phyloP scores from a whole-genome alignment of 2,888 invertebrate species.

The Rhagophthalmus giganteus region DNA sequence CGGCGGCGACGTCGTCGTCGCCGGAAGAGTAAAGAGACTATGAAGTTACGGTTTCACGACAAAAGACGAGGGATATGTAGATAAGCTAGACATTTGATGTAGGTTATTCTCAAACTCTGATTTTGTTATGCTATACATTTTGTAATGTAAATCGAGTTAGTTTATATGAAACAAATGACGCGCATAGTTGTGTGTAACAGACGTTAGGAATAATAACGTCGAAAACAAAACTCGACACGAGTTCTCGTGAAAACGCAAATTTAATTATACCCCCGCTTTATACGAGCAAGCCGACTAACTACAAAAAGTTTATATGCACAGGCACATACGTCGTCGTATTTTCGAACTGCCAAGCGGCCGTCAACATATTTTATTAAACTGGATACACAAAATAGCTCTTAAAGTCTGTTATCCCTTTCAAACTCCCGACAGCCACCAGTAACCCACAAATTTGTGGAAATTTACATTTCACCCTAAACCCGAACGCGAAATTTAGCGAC shows the following conservation, averaged over 20 bases:
- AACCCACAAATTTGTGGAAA: slow-evolving; percentile 5
- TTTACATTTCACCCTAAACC: slow-evolving; percentile 3
- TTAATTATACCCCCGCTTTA: too few relatives aligned
- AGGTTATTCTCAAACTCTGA: slow-evolving; percentile 5
- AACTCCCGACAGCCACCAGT: not conserved
- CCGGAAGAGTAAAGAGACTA: slow-evolving; percentile 3
- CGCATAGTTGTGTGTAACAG: slow-evolving; percentile 3
- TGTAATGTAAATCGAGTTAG: slow-evolving; percentile 16
- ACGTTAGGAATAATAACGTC: too few relatives aligned
- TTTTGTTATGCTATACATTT: slow-evolving; percentile 12
- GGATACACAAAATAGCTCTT: not conserved
- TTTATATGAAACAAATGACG: slow-evolving; percentile 1
- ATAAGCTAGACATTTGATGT: slow-evolving; percentile 13
- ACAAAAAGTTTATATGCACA: too few relatives aligned
- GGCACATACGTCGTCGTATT: too few relatives aligned
- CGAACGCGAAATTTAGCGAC: slow-evolving; percentile 4
- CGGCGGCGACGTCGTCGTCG: too few relatives aligned
- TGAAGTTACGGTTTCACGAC: slow-evolving; percentile 10
- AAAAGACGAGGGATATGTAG: slow-evolving; percentile 11
- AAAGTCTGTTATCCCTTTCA: slow-evolving; percentile 1
- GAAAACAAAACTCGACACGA: too few relatives aligned
- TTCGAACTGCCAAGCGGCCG: too few relatives aligned
- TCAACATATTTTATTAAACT: not conserved
- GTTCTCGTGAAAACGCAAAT: too few relatives aligned
- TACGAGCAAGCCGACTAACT: too few relatives aligned